Conservation (phyloP, 2,113 vertebrate species). For the Coptodon rendalli region DNA sequence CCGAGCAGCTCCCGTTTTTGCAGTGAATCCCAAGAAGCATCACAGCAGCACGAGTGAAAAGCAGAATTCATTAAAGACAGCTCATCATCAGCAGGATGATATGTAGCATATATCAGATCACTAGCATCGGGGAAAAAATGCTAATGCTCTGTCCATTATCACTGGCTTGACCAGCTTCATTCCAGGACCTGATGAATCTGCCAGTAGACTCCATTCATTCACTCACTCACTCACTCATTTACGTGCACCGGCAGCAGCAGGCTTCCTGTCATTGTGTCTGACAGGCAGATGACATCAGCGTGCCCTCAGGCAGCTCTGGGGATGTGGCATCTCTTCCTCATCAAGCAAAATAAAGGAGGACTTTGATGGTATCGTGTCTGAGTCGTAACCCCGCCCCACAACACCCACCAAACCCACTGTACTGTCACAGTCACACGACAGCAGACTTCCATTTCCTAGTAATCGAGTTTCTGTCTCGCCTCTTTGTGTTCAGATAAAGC, state of each 20-base stretch:
- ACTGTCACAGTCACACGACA: slow-evolving; percentile 53
- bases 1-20: neutral
- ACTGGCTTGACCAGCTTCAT: slow-evolving; percentile 5
- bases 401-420: neutral
- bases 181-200: slow-evolving; percentile 47
- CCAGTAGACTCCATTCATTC: slow-evolving; percentile 34
- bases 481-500: slow-evolving; percentile 59
- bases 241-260: neutral
- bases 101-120: neutral
- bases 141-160: slow-evolving; percentile 35
- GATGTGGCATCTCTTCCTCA: slow-evolving; percentile 59
- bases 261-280: slow-evolving; percentile 56
- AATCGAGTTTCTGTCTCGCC: slow-evolving; percentile 67
- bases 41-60: neutral
- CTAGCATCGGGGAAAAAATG: slow-evolving; percentile 19
- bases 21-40: slow-evolving; percentile 20
- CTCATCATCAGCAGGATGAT: neutral
- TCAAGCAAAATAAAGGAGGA: slow-evolving; percentile 68
- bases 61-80: slow-evolving; percentile 3
- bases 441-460: slow-evolving; percentile 62
- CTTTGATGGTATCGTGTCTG: slow-evolving; percentile 68
- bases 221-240: slow-evolving; percentile 8
- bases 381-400: slow-evolving; percentile 1
- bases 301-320: slow-evolving; percentile 35
- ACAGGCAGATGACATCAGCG: slow-evolving; percentile 66